A percentile compares a stretch with the other conserved stretches of the same genome.
These are phyloP conservation scores for Ispidina picta DNA, from an alignment of 2,797 vertebrate species.

Conservation along the genomic window DNA sequence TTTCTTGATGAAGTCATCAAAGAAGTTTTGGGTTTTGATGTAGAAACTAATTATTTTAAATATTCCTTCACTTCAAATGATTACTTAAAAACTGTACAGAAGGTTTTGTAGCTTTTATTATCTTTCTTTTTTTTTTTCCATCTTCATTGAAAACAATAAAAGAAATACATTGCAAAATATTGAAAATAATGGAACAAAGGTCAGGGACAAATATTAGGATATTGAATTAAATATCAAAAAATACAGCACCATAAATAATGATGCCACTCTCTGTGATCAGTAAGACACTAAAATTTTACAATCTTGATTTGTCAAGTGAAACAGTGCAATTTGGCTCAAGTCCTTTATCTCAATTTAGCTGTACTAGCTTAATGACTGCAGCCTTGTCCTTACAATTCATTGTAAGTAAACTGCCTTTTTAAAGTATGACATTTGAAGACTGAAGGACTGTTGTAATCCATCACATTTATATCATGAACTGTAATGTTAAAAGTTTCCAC, in stretches of 20 bases:
- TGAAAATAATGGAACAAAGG: not conserved
- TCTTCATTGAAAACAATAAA: not conserved
- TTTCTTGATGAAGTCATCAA: not conserved
- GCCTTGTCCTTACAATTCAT: not conserved
- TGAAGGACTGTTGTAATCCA: not conserved
- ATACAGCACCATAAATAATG: not conserved
- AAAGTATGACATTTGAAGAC: not conserved
- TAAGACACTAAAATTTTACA: not conserved
- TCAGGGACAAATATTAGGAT: not conserved
- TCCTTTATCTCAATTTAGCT: constrained; percentile 14
- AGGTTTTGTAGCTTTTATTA: not conserved
- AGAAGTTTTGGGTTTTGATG: not conserved
- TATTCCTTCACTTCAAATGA: not conserved
- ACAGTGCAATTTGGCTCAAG: not conserved
- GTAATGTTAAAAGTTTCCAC: not conserved
- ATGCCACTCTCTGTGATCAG: not conserved
- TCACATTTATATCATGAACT: not conserved
- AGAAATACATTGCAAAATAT: not conserved
- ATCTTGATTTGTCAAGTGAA: constrained; percentile 2
- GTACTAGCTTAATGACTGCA: not conserved
- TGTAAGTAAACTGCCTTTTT: constrained; percentile 5
- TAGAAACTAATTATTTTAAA: not conserved
- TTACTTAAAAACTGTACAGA: not conserved
- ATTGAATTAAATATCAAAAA: not conserved
- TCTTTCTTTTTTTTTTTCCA: not conserved